These are phyloP conservation scores for Sweltsa coloradensis DNA, from an alignment of 1,140 invertebrate species.

Conservation along the genomic window DNA sequence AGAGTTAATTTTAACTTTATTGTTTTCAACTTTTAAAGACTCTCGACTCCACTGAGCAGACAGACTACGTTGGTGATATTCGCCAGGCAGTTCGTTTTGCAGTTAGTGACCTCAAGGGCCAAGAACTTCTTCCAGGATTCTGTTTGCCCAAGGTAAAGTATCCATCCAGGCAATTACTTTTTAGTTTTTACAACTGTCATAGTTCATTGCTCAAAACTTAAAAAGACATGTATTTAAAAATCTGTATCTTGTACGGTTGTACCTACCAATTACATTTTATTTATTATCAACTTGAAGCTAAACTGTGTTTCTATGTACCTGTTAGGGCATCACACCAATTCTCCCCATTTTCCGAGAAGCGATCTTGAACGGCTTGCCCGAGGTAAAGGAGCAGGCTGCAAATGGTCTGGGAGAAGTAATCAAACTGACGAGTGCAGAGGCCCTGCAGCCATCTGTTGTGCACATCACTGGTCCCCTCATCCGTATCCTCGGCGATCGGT, in stretches of 20 bases:
- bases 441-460: slow-evolving; percentile 88
- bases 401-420: slow-evolving; percentile 89
- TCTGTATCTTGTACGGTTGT: background rate
- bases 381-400: slow-evolving; percentile 92
- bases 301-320: slow-evolving; percentile 13
- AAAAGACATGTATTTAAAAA: background rate
- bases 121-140: slow-evolving; percentile 80
- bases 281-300: slow-evolving; percentile 10
- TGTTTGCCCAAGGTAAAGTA: slow-evolving; percentile 68
- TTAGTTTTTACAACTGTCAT: background rate
- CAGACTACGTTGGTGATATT: slow-evolving; percentile 75
- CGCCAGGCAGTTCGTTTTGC: slow-evolving; percentile 84
- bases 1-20: no score
- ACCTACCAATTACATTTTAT: background rate
- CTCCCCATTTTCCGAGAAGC: slow-evolving; percentile 92
- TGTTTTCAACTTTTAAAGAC: slow-evolving; percentile 35
- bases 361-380: slow-evolving; percentile 84
- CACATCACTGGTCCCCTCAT: slow-evolving; percentile 96
- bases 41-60: slow-evolving; percentile 66
- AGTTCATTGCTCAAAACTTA: background rate
- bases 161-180: background rate
- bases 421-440: slow-evolving; percentile 64
- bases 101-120: slow-evolving; percentile 69
- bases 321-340: slow-evolving; percentile 80
- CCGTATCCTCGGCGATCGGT: slow-evolving; percentile 91